phyloP scores from a whole-genome alignment of 2,888 invertebrate species.

The Thecophora atra region DNA sequence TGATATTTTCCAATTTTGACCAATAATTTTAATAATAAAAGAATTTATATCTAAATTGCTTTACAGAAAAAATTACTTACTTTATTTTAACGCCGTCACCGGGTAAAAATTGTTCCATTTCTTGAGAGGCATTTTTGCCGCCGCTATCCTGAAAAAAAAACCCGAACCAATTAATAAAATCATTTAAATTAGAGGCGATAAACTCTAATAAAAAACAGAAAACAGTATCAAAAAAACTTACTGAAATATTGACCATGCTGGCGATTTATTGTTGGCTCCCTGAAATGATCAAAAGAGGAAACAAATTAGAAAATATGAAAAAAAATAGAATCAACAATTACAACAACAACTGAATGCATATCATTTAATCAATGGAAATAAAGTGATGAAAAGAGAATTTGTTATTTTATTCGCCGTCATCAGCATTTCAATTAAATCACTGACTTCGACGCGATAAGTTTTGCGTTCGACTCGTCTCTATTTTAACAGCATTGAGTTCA shows the following conservation, averaged over 20 bases:
- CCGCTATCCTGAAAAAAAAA: constrained; percentile 54
- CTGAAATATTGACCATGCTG: constrained; percentile 62
- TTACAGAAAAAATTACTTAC: constrained; percentile 51
- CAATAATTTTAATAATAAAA: neutral
- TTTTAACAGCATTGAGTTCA: neutral
- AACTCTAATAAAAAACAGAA: constrained; percentile 24
- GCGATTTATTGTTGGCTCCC: neutral
- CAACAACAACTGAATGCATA: no score
- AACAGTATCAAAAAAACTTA: constrained; percentile 48
- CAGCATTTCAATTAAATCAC: neutral
- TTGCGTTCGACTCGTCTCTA: neutral
- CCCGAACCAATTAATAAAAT: constrained; percentile 29
- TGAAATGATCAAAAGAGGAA: neutral
- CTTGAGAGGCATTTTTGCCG: constrained; percentile 69
- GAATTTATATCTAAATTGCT: neutral
- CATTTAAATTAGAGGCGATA: constrained; percentile 22
- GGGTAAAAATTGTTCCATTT: constrained; percentile 83
- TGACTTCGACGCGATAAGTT: neutral
- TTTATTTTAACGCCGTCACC: constrained; percentile 68
- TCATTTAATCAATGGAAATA: neutral
- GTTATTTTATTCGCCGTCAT: neutral
- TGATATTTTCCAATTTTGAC: neutral
- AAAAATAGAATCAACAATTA: neutral
- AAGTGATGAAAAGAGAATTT: neutral
- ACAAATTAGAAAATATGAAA: no score